A percentile compares a stretch with the other conserved stretches of the same genome.
phyloP scores from a whole-genome alignment of 1,140 invertebrate species.

The Harpegnathos saltator region DNA sequence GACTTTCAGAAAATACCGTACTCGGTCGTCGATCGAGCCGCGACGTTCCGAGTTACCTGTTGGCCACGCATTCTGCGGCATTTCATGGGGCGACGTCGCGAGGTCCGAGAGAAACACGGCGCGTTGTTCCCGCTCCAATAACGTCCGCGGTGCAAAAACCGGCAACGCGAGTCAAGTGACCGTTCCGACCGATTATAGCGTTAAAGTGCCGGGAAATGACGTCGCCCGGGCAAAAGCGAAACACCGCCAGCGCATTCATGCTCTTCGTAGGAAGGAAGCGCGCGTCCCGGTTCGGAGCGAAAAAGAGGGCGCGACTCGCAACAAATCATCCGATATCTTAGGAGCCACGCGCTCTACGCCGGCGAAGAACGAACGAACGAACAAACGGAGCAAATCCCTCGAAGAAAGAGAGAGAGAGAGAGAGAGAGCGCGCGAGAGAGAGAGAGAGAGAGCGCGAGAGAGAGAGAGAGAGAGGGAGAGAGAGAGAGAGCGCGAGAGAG shows the following conservation, averaged over 20 bases:
- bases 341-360: conserved; percentile 62
- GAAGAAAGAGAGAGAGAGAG: conserved; percentile 10
- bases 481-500: too few relatives aligned
- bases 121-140: conserved; percentile 38
- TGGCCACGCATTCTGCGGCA: neutral
- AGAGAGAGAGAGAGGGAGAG: too few relatives aligned
- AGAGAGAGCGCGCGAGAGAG: too few relatives aligned
- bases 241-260: conserved; percentile 45
- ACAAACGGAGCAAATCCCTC: neutral
- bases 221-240: conserved; percentile 19
- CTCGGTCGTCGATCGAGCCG: neutral
- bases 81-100: conserved; percentile 6
- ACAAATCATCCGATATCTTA: conserved; percentile 76
- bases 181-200: conserved; percentile 43
- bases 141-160: conserved; percentile 34
- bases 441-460: too few relatives aligned
- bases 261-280: conserved; percentile 32
- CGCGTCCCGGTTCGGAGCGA: conserved; percentile 42
- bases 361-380: neutral
- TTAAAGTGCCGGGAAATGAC: conserved; percentile 54
- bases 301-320: conserved; percentile 69
- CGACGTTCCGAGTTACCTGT: neutral
- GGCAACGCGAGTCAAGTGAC: conserved; percentile 45
- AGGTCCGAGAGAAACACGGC: conserved; percentile 30
- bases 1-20: neutral